A percentile compares a stretch with the other conserved stretches of the same genome.
phyloP scores from a whole-genome alignment of 2,888 invertebrate genomes.

The Pelosia muscerda region DNA sequence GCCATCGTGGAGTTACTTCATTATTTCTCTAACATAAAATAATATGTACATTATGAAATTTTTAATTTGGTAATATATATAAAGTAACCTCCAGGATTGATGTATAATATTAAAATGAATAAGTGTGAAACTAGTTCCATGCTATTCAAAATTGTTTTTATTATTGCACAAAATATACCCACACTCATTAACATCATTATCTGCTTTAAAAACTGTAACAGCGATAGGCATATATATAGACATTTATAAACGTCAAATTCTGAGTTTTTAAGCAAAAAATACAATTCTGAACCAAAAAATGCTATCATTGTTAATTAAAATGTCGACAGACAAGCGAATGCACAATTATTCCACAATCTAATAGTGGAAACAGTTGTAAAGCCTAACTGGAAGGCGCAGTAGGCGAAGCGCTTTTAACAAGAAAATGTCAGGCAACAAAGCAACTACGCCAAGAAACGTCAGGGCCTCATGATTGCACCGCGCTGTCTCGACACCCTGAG shows the following conservation, averaged over 20 bases:
- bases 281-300: not conserved
- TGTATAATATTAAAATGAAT: no score
- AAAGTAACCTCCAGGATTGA: no score
- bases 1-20: slow-evolving; percentile 20
- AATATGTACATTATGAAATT: not conserved
- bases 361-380: slow-evolving; percentile 40
- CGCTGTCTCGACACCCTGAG: slow-evolving; percentile 77
- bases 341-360: slow-evolving; percentile 15
- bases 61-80: no score
- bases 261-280: no score
- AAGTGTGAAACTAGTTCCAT: no score
- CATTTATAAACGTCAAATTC: no score
- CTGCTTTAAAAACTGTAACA: no score
- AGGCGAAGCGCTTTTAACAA: slow-evolving; percentile 72
- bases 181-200: no score
- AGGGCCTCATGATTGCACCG: slow-evolving; percentile 74
- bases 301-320: not conserved
- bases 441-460: slow-evolving; percentile 68
- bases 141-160: no score
- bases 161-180: no score
- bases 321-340: not conserved
- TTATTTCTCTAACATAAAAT: not conserved
- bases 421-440: slow-evolving; percentile 80
- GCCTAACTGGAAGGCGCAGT: slow-evolving; percentile 53
- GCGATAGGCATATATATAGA: no score